Conservation (phyloP, 2,797 vertebrate genomes). For the Miopithecus talapoin region DNA sequence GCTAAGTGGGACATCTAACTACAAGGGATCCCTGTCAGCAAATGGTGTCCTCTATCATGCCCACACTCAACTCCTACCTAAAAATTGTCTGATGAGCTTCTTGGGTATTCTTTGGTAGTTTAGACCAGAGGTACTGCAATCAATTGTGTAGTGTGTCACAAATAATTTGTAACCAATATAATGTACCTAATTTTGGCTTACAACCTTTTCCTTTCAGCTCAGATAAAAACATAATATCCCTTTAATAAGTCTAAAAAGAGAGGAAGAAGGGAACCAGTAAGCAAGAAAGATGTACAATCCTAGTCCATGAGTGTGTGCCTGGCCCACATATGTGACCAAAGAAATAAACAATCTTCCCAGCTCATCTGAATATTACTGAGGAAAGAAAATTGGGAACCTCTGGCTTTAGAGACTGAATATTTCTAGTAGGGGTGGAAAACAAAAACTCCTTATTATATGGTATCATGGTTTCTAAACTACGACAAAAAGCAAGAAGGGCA, state of each 20-base stretch:
- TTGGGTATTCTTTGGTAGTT: background rate
- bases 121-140: background rate
- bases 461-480: background rate
- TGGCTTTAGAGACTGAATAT: background rate
- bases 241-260: background rate
- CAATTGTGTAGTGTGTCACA: background rate
- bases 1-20: background rate
- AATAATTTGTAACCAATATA: background rate
- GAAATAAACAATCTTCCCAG: background rate
- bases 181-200: background rate
- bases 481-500: background rate
- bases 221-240: background rate
- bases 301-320: background rate
- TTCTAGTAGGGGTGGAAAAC: background rate
- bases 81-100: background rate
- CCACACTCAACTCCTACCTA: background rate
- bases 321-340: background rate
- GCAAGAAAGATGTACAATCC: background rate
- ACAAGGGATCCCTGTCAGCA: background rate
- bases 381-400: background rate
- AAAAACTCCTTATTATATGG: conserved; percentile 5
- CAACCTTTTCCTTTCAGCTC: background rate
- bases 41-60: background rate
- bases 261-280: background rate
- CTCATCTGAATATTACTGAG: background rate